A percentile compares a stretch with the other conserved stretches of the same genome.
phyloP scores from a whole-genome alignment of 1,140 invertebrate genomes.

The Battus philenor region DNA sequence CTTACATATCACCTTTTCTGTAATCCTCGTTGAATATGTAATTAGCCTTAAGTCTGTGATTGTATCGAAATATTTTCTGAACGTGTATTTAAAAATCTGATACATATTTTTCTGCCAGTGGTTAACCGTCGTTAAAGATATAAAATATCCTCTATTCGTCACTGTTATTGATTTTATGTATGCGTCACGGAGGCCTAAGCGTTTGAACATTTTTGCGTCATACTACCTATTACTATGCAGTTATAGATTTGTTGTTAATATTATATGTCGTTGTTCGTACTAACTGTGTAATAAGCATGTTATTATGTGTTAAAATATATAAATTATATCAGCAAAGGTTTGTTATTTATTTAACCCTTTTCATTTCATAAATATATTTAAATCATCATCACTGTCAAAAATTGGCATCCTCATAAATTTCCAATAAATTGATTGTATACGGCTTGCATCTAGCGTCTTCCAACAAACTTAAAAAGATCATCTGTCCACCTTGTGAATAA shows the following conservation, averaged over 20 bases:
- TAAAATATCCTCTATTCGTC: conserved; percentile 44
- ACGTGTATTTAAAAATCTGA: conserved; percentile 23
- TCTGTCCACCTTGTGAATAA: too few relatives aligned
- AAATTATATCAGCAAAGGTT: conserved; percentile 54
- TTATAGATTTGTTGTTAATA: conserved; percentile 31
- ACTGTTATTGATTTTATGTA: conserved; percentile 21
- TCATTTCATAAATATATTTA: background rate
- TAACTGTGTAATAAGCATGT: conserved; percentile 33
- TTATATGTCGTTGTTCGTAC: conserved; percentile 29
- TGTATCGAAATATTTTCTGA: conserved; percentile 48
- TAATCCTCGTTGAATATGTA: conserved; percentile 19
- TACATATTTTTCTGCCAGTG: conserved; percentile 45
- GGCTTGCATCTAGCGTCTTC: too few relatives aligned
- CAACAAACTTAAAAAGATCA: too few relatives aligned
- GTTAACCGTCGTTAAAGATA: conserved; percentile 40
- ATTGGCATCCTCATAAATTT: too few relatives aligned
- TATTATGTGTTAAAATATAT: conserved; percentile 64
- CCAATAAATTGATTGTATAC: background rate
- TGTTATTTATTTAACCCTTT: conserved; percentile 29
- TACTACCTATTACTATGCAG: conserved; percentile 16
- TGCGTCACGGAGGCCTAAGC: conserved; percentile 38
- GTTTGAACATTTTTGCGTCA: conserved; percentile 1
- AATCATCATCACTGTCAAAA: too few relatives aligned
- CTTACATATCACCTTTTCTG: conserved; percentile 20
- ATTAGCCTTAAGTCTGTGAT: conserved; percentile 41